phyloP scores from a whole-genome alignment of 2,113 vertebrate genomes.

The Excalfactoria chinensis region DNA sequence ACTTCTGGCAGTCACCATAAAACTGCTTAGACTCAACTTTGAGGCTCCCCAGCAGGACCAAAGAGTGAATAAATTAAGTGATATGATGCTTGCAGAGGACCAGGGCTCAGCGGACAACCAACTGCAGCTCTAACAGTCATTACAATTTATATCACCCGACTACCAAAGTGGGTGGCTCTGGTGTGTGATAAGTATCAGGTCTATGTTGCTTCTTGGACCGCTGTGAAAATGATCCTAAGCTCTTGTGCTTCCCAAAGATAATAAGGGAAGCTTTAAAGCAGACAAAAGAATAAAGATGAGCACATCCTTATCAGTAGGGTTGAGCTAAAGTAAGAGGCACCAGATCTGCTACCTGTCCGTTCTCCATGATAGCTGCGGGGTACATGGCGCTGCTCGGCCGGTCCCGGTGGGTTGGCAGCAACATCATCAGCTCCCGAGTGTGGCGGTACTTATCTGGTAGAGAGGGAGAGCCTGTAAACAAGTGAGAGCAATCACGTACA shows the following conservation, averaged over 20 bases:
- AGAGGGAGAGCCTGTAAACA: slow-evolving; percentile 93
- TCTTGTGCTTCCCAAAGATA: not conserved
- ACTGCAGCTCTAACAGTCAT: not conserved
- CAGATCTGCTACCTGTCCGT: slow-evolving; percentile 85
- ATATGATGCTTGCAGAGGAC: not conserved
- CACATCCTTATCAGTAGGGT: not conserved
- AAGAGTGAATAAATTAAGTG: not conserved
- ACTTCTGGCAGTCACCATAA: not conserved
- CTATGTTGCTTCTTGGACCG: not conserved
- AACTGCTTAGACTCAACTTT: not conserved
- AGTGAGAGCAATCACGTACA: slow-evolving; percentile 85
- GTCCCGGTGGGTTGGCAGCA: slow-evolving; percentile 90
- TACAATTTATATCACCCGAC: not conserved
- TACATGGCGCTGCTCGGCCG: slow-evolving; percentile 93
- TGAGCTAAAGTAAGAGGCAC: not conserved
- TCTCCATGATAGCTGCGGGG: slow-evolving; percentile 87
- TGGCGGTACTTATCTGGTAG: slow-evolving; percentile 96
- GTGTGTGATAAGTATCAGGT: not conserved
- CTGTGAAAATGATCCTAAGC: not conserved
- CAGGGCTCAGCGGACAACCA: not conserved
- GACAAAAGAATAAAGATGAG: not conserved
- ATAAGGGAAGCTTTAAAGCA: not conserved
- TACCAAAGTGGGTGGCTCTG: not conserved
- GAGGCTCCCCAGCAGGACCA: not conserved
- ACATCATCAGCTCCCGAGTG: slow-evolving; percentile 91